Evolutionary conservation across 2,797 vertebrate species (phyloP).

Genomic region (Fratercula arctica): DNA sequence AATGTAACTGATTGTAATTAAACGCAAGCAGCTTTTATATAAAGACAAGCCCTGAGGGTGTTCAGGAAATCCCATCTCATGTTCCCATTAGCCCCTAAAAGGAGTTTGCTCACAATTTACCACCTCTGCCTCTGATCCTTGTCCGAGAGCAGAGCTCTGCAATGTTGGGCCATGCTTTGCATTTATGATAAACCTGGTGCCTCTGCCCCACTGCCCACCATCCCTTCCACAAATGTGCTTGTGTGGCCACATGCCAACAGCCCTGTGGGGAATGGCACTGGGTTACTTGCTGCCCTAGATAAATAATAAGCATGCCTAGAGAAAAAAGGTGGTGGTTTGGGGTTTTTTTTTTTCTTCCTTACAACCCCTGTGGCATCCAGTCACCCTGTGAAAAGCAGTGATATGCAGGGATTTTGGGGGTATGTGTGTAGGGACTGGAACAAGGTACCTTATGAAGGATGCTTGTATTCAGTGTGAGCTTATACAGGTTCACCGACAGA

Average conservation of each 20-base stretch:
- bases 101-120: neutral
- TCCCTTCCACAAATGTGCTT: neutral
- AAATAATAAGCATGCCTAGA: neutral
- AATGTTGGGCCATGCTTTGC: neutral
- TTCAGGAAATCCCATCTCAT: constrained; percentile 54
- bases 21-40: constrained; percentile 45
- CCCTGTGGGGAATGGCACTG: neutral
- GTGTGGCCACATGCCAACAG: neutral
- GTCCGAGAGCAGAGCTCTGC: neutral
- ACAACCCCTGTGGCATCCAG: neutral
- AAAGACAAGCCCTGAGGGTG: constrained; percentile 49
- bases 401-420: neutral
- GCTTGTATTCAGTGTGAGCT: neutral
- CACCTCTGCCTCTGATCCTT: neutral
- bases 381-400: neutral
- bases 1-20: constrained; percentile 69
- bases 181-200: rapidly evolving
- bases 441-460: neutral
- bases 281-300: neutral
- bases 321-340: neutral
- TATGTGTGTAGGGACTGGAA: neutral
- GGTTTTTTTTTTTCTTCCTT: too few species aligned
- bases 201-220: neutral
- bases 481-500: neutral
- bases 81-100: constrained; percentile 29